These are phyloP conservation scores for Torymus auratus DNA, from an alignment of 2,888 invertebrate genomes.

Conservation along the genomic window DNA sequence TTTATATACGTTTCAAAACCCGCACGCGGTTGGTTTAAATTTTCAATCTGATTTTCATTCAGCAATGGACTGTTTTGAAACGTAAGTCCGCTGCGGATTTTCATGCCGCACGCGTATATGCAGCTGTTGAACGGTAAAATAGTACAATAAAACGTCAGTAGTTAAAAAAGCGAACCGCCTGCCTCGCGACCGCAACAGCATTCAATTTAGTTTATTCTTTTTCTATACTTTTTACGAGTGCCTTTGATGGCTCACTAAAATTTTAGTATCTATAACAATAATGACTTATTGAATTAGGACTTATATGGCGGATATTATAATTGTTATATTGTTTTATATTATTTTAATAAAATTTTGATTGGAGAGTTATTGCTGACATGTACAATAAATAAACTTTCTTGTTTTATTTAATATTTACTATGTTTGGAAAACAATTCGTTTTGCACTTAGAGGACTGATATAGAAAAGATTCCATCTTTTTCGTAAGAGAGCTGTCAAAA, in stretches of 20 bases:
- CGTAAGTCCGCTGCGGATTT: too few species aligned
- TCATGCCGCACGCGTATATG: too few species aligned
- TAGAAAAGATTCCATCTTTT: constrained; percentile 26
- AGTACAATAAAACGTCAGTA: constrained; percentile 12
- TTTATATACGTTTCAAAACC: background rate
- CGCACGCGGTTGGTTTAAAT: too few species aligned
- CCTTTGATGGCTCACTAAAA: constrained; percentile 27
- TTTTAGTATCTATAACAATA: constrained; percentile 26
- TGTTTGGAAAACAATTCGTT: constrained; percentile 9
- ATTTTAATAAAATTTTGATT: constrained; percentile 41
- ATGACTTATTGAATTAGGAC: constrained; percentile 33
- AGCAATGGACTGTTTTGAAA: too few species aligned
- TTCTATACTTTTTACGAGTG: constrained; percentile 36
- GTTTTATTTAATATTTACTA: background rate
- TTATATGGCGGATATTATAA: constrained; percentile 4
- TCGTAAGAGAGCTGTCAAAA: constrained; percentile 31
- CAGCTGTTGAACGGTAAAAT: constrained; percentile 2
- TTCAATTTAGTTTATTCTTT: constrained; percentile 42
- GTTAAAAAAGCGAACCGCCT: constrained; percentile 17
- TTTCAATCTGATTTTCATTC: too few species aligned
- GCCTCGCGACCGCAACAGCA: background rate
- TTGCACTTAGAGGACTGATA: constrained; percentile 1
- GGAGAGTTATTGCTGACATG: background rate
- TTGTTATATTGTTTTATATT: too few species aligned
- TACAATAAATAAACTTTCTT: background rate